These are phyloP conservation scores for Agriopis aurantiaria DNA, from an alignment of 2,888 invertebrate genomes.

Conservation along the genomic window DNA sequence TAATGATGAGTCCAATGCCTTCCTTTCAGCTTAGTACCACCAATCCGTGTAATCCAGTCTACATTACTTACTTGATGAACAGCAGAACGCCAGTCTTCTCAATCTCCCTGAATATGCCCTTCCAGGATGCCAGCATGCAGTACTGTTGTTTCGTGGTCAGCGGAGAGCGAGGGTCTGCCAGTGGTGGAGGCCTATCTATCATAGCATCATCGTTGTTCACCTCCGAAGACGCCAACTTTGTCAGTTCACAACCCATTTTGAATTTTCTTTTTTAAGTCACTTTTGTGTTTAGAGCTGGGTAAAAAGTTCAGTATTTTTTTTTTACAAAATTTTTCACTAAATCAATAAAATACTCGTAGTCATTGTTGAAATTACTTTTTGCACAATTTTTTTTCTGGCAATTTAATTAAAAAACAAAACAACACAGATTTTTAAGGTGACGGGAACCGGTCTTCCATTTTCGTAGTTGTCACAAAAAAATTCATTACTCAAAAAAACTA, in stretches of 20 bases:
- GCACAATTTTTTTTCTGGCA: background rate
- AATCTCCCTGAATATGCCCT: constrained; percentile 94
- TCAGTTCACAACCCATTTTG: constrained; percentile 91
- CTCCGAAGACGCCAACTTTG: constrained; percentile 88
- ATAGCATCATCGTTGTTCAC: constrained; percentile 65
- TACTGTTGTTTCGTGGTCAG: constrained; percentile 94
- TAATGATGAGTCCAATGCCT: no score
- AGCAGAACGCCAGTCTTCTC: constrained; percentile 94
- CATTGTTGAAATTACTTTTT: no score
- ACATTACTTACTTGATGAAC: constrained; percentile 92
- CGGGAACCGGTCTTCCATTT: constrained; percentile 16
- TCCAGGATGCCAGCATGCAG: constrained; percentile 96
- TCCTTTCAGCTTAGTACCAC: no score
- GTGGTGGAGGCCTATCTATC: constrained; percentile 88
- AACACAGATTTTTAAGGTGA: background rate
- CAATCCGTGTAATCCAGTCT: no score
- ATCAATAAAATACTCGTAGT: no score
- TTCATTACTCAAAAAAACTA: background rate
- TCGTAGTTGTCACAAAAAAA: background rate
- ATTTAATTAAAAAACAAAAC: no score
- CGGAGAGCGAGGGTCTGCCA: constrained; percentile 92
- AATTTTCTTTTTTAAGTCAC: background rate
- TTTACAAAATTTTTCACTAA: background rate
- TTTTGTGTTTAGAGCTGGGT: background rate
- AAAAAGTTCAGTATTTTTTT: background rate